Conservation (phyloP, 2,113 vertebrate species). For the Syngnathus scovelli region DNA sequence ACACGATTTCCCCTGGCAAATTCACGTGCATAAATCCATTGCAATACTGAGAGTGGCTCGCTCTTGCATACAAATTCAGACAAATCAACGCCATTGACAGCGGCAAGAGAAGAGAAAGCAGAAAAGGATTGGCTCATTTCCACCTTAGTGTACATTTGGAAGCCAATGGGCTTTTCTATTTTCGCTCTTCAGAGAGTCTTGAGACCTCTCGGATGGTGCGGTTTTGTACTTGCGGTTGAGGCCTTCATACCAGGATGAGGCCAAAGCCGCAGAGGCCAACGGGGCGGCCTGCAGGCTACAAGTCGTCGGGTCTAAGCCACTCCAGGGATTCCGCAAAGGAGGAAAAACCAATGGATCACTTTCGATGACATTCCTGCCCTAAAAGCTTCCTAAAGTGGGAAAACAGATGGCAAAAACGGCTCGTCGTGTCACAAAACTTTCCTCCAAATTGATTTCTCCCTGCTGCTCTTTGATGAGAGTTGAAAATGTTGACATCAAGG, state of each 20-base stretch:
- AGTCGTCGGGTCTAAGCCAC: slow-evolving; percentile 29
- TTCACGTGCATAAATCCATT: slow-evolving; percentile 19
- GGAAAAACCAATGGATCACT: slow-evolving; percentile 13
- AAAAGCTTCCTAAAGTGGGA: slow-evolving; percentile 3
- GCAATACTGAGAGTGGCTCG: slow-evolving; percentile 4
- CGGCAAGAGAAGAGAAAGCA: slow-evolving; percentile 5
- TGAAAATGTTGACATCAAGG: slow-evolving; percentile 40
- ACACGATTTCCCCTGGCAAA: slow-evolving; percentile 9
- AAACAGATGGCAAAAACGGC: slow-evolving; percentile 7
- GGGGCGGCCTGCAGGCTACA: slow-evolving; percentile 27
- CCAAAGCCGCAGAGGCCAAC: slow-evolving; percentile 9
- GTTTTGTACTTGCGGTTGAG: slow-evolving; percentile 30
- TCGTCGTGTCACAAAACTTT: slow-evolving; percentile 6
- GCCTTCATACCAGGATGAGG: slow-evolving; percentile 31
- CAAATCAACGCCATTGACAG: slow-evolving; percentile 12
- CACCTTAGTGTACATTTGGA: slow-evolving; percentile 18
- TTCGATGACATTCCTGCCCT: neutral
- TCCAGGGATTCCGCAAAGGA: slow-evolving; percentile 23
- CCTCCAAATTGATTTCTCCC: neutral
- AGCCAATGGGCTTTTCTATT: slow-evolving; percentile 22
- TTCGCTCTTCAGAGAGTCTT: slow-evolving; percentile 22
- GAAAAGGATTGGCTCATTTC: slow-evolving; percentile 10
- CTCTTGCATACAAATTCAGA: slow-evolving; percentile 18
- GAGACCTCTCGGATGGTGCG: slow-evolving; percentile 37
- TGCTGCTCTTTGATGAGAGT: slow-evolving; percentile 21